A percentile compares a stretch with the other conserved stretches of the same genome.
Conservation (phyloP, 2,888 invertebrate genomes). For the Drosophila longiperda region DNA sequence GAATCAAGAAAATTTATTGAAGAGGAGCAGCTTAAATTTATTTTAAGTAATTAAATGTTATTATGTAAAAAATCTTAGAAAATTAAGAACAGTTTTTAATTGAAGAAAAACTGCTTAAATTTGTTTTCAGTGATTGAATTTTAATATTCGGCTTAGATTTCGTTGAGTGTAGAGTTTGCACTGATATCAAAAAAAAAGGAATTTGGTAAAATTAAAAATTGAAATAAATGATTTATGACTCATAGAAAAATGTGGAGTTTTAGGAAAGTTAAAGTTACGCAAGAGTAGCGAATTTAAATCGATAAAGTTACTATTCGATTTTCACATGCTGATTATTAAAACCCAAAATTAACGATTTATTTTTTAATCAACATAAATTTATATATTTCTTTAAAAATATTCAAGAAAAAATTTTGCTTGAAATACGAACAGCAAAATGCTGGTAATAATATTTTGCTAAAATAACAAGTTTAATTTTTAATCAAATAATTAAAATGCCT, state of each 20-base stretch:
- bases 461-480: too few relatives aligned
- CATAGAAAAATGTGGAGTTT: rapidly evolving
- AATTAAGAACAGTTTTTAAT: not conserved
- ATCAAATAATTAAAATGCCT: too few relatives aligned
- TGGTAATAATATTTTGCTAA: too few relatives aligned
- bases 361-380: too few relatives aligned
- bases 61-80: not conserved
- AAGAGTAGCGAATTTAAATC: not conserved
- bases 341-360: too few relatives aligned
- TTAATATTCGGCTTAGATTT: too few relatives aligned
- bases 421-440: too few relatives aligned
- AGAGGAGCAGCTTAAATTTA: not conserved
- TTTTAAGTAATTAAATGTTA: not conserved
- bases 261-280: not conserved
- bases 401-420: too few relatives aligned
- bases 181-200: too few relatives aligned
- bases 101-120: not conserved
- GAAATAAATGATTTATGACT: not conserved
- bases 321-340: too few relatives aligned
- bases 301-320: not conserved
- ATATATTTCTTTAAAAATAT: too few relatives aligned
- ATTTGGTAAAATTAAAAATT: rapidly evolving
- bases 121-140: not conserved
- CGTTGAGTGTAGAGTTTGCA: not conserved
- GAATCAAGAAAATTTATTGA: not conserved